Percentiles rank a stretch among this genome's conserved stretches.
Conservation (phyloP, 2,113 vertebrate genomes). For the Cepphus grylle region DNA sequence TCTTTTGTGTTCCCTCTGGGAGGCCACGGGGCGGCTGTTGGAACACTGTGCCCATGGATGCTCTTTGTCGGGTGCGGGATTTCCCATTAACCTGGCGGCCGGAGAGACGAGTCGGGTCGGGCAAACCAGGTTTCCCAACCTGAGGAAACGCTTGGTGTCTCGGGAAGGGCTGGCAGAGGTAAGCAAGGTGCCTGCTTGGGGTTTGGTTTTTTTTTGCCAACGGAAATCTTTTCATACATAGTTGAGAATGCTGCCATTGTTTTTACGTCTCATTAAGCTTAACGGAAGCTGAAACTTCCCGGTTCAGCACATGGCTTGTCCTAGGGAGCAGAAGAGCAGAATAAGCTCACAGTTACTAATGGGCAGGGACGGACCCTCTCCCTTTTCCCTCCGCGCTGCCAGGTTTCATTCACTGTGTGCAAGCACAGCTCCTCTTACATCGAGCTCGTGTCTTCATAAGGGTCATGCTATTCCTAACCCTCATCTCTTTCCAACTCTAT, state of each 20-base stretch:
- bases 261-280: background rate
- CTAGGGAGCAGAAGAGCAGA: background rate
- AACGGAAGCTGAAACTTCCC: background rate
- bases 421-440: background rate
- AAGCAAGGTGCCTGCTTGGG: background rate
- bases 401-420: background rate
- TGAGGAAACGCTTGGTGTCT: background rate
- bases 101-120: background rate
- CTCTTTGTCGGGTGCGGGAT: background rate
- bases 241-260: background rate
- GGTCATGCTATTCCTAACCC: background rate
- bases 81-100: background rate
- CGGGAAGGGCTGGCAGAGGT: background rate
- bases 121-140: background rate
- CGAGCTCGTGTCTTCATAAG: background rate
- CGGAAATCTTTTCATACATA: background rate
- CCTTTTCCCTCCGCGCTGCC: background rate
- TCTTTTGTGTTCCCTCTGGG: background rate
- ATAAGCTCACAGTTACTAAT: background rate
- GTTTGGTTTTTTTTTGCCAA: background rate
- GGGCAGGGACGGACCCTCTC: background rate
- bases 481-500: background rate
- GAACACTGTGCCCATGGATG: background rate
- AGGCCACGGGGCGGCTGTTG: fast-evolving
- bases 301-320: background rate